A percentile compares a stretch with the other conserved stretches of the same genome.
Evolutionary conservation across 2,797 vertebrate species (phyloP).

Genomic region (Cottoperca gobio): DNA sequence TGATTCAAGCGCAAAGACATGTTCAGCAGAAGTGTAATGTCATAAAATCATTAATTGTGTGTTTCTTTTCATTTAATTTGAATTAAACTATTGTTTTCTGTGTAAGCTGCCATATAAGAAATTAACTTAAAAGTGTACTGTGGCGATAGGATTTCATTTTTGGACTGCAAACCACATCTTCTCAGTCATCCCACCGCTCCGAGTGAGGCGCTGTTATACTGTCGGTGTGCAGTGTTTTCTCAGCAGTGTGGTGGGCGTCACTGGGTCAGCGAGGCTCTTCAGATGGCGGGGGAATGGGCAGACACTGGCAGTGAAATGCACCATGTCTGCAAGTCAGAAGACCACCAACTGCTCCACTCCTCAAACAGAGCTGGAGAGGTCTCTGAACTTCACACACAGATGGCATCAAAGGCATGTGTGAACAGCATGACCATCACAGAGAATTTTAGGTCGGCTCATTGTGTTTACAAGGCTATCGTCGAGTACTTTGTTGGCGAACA

Average conservation of each 20-base stretch:
- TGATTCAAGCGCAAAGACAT: not conserved
- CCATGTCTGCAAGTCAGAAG: slow-evolving; percentile 60
- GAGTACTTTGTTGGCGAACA: slow-evolving; percentile 18
- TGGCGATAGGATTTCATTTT: not conserved
- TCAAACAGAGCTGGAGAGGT: slow-evolving; percentile 59
- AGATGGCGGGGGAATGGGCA: slow-evolving; percentile 45
- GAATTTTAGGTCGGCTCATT: slow-evolving; percentile 52
- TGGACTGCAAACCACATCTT: slow-evolving; percentile 9
- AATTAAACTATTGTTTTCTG: not conserved
- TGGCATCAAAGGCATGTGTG: slow-evolving; percentile 58
- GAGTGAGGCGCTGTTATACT: slow-evolving; percentile 22
- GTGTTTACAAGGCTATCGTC: slow-evolving; percentile 40
- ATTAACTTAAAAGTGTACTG: not conserved
- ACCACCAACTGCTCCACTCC: slow-evolving; percentile 68
- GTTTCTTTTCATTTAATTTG: not conserved
- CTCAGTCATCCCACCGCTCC: slow-evolving; percentile 18
- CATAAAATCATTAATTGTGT: not conserved
- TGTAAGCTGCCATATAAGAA: not conserved
- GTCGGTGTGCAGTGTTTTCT: slow-evolving; percentile 49
- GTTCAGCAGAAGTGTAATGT: not conserved
- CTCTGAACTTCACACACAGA: slow-evolving; percentile 65
- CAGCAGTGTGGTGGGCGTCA: slow-evolving; percentile 52
- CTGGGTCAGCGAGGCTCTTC: slow-evolving; percentile 50
- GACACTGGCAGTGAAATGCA: slow-evolving; percentile 59
- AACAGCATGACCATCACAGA: slow-evolving; percentile 53